A percentile compares a stretch with the other conserved stretches of the same genome.
These are phyloP conservation scores for Phaethornis superciliosus DNA, from an alignment of 2,113 vertebrate genomes.

Conservation along the genomic window DNA sequence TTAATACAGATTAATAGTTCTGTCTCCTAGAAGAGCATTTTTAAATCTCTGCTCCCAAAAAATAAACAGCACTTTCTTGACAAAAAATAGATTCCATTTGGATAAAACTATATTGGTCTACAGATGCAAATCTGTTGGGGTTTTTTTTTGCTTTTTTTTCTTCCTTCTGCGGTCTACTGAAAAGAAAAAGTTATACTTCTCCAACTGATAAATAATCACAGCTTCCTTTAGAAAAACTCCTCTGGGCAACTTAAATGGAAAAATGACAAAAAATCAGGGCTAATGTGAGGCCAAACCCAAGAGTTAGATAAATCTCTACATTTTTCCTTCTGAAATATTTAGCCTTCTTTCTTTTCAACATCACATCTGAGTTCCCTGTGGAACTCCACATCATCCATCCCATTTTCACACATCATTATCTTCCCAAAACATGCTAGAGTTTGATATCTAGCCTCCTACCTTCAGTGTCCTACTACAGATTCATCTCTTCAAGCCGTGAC, in stretches of 20 bases:
- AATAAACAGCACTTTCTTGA: neutral
- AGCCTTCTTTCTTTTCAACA: neutral
- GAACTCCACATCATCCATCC: neutral
- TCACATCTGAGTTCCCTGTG: neutral
- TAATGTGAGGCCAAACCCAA: neutral
- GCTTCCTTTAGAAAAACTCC: neutral
- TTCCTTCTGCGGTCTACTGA: neutral
- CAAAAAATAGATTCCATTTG: neutral
- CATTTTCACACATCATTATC: neutral
- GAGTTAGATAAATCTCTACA: neutral
- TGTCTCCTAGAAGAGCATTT: neutral
- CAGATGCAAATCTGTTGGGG: neutral
- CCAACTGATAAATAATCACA: neutral
- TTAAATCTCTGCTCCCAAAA: neutral
- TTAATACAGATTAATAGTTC: neutral
- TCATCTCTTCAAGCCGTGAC: neutral
- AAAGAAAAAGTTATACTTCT: neutral
- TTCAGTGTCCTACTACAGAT: neutral
- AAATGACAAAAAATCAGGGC: neutral
- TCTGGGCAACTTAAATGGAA: neutral
- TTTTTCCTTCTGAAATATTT: neutral
- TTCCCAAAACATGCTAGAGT: neutral
- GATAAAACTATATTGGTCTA: neutral
- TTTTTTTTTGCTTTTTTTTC: neutral
- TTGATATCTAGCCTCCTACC: neutral